phyloP scores from a whole-genome alignment of 2,113 vertebrate species.

The Gymnobelideus leadbeateri region DNA sequence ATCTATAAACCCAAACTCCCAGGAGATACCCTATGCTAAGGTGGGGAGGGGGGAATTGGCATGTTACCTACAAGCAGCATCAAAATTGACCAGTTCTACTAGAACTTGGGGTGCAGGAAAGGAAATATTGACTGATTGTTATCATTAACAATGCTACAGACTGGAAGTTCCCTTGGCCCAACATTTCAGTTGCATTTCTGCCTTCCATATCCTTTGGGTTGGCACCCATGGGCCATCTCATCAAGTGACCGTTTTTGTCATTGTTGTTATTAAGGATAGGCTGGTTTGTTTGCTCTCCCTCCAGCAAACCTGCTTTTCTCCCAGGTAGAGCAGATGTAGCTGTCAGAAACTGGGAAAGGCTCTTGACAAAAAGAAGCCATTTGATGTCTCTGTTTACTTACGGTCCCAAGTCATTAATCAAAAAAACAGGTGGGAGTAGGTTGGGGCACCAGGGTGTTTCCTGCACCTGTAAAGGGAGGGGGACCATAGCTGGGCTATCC shows the following conservation, averaged over 20 bases:
- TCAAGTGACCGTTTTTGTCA: not conserved
- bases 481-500: not conserved
- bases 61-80: not conserved
- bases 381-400: conserved; percentile 46
- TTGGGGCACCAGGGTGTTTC: not conserved
- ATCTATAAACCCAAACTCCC: not conserved
- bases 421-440: not conserved
- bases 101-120: not conserved
- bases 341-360: not conserved
- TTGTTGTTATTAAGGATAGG: not conserved
- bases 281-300: not conserved
- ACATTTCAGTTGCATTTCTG: not conserved
- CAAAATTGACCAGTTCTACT: not conserved
- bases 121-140: not conserved
- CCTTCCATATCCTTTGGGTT: not conserved
- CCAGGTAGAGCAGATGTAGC: rapidly evolving
- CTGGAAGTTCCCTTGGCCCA: not conserved
- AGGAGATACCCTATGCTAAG: not conserved
- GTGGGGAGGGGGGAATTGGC: not conserved
- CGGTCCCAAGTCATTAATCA: not conserved
- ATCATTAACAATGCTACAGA: not conserved
- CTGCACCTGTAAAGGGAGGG: not conserved
- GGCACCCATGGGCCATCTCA: not conserved
- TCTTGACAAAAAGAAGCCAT: conserved; percentile 4
- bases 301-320: not conserved